These are phyloP conservation scores for Chaetophractus vellerosus DNA, from an alignment of 2,797 vertebrate species.

Conservation along the genomic window DNA sequence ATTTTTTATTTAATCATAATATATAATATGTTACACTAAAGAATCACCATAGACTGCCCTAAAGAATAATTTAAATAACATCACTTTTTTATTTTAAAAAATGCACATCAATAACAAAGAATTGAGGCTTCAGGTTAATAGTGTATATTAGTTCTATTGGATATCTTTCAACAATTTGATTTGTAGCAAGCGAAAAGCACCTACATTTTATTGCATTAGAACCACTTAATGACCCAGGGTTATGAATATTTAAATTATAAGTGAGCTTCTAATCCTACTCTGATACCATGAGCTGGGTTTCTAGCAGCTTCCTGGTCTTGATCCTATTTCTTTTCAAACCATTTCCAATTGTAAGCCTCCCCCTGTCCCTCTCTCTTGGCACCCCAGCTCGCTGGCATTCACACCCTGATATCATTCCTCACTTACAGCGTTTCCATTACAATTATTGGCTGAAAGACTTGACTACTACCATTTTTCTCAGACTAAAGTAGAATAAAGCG, in stretches of 20 bases:
- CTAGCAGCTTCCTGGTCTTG: background rate
- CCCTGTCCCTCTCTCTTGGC: background rate
- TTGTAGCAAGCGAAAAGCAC: background rate
- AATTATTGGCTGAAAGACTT: slow-evolving; percentile 48
- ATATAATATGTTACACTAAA: background rate
- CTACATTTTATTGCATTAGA: background rate
- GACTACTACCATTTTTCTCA: background rate
- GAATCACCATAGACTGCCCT: background rate
- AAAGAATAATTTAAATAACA: background rate
- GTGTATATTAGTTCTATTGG: background rate
- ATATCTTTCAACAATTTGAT: background rate
- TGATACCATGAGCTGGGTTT: background rate
- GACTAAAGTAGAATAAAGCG: background rate
- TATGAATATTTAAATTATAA: background rate
- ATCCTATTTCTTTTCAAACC: slow-evolving; percentile 3
- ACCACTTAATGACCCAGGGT: background rate
- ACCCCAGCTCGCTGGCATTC: background rate
- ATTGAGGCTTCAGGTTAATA: background rate
- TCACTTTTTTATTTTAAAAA: background rate
- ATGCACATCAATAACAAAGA: background rate
- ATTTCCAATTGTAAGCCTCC: background rate
- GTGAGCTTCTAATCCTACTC: background rate
- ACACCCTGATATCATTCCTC: background rate
- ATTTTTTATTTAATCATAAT: slow-evolving; percentile 29
- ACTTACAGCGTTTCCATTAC: background rate